Conservation (phyloP, 2,797 vertebrate species). For the Anisognathus igniventris region DNA sequence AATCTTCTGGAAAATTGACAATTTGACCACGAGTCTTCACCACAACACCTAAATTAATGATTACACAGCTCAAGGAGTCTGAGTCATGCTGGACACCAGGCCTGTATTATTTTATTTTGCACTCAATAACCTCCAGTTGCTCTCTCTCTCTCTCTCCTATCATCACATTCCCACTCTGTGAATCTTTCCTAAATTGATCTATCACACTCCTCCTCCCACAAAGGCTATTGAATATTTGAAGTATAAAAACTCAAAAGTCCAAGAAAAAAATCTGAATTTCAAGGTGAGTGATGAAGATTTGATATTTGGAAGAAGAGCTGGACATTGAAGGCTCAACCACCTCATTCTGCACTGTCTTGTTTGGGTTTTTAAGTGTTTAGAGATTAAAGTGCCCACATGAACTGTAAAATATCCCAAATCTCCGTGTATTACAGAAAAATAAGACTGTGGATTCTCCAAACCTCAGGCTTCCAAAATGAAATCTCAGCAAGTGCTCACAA, state of each 20-base stretch:
- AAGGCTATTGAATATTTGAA: neutral
- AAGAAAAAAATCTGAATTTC: neutral
- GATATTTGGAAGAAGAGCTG: neutral
- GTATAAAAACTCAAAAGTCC: neutral
- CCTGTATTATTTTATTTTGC: neutral
- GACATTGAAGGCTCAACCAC: neutral
- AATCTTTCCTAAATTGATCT: neutral
- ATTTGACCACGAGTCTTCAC: neutral
- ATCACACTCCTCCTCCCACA: neutral
- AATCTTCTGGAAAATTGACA: neutral
- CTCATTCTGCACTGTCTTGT: neutral
- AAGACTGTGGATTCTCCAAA: neutral
- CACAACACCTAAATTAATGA: neutral
- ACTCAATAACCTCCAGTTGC: neutral
- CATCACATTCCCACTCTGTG: accelerated
- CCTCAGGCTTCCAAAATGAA: neutral
- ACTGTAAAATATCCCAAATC: neutral
- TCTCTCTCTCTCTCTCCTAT: neutral
- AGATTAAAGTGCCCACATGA: neutral
- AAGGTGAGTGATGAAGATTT: neutral
- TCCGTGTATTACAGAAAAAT: neutral
- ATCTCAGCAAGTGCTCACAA: neutral
- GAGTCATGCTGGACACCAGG: neutral
- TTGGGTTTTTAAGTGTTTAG: neutral
- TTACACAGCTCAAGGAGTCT: neutral